A percentile compares a stretch with the other conserved stretches of the same genome.
phyloP scores from a whole-genome alignment of 2,797 vertebrate genomes.

The Pampus argenteus region DNA sequence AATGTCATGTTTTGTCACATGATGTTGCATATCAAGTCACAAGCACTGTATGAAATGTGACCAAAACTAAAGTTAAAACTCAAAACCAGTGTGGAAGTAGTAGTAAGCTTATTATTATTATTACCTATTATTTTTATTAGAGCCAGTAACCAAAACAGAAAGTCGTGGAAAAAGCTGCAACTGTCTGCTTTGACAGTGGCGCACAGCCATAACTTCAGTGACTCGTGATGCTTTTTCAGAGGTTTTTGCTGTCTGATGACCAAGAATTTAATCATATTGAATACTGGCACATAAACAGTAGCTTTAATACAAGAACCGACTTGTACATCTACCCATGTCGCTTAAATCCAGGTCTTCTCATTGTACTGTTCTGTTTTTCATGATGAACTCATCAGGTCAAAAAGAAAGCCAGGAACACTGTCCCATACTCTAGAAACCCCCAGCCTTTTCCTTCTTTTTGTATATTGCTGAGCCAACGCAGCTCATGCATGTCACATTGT shows the following conservation, averaged over 20 bases:
- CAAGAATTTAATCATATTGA: too few species aligned
- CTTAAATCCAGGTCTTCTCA: not conserved
- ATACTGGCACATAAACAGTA: not conserved
- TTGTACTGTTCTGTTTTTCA: constrained; percentile 8
- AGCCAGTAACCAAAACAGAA: not conserved
- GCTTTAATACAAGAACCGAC: constrained; percentile 6
- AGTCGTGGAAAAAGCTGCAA: too few species aligned
- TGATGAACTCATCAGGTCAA: constrained; percentile 29
- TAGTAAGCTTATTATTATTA: too few species aligned
- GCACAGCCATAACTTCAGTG: not conserved
- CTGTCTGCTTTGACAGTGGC: too few species aligned
- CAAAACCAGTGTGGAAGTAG: too few species aligned
- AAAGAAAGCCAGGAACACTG: constrained; percentile 50
- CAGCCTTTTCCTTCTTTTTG: constrained; percentile 54
- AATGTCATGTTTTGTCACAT: not conserved
- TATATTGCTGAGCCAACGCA: constrained; percentile 31
- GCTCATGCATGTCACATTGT: constrained; percentile 62
- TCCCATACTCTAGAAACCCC: constrained; percentile 41
- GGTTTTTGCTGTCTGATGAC: not conserved
- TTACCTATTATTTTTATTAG: not conserved
- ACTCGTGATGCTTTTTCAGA: not conserved
- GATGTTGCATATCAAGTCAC: not conserved
- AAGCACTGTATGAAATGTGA: not conserved
- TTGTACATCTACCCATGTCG: not conserved
- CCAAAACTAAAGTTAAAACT: too few species aligned